Base-by-base conservation (phyloP, 2,888 invertebrate species). In the Nomada ferruginata region DNA sequence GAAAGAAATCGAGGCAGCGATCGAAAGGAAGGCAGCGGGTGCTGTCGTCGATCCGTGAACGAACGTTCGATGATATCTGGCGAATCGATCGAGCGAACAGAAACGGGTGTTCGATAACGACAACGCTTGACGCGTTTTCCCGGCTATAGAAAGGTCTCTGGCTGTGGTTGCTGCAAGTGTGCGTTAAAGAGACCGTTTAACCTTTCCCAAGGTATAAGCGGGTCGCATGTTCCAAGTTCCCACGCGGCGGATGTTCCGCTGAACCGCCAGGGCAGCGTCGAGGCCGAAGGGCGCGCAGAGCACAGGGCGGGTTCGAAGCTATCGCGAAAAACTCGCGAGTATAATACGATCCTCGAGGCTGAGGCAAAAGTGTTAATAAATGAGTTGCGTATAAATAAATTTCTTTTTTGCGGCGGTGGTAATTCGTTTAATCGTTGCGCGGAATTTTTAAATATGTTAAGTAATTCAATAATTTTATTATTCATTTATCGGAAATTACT, bases 141-240 rank as follows among this genome's bases (percentile, higher is more conserved):
- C 85, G 79, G 50, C 78, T 86, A 83, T 85, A 84, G 89, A 89
- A 89, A 89, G 85, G 89, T 87, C 89, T 87, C 83, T 77, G 81
- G 80, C 77, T 76, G 55, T 53, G 70, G 81, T 72, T 84, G 76
- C 79, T 75, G 83, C 84, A 83, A 82, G 85, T 88, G 90, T 85
- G 90, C 90, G 90, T 90, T 90, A 90, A 90, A 90, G 87, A 90
- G 89, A 87, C 89, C 90, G 90, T 90, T 90, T 90, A 90, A 90
- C 90, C 90, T 90, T 90, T 90, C 87, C 85, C 86, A 80, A 73
- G 82, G 79, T 81, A 85, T 85, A 89, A 86, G 82, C 88, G 84
- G 89, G 89, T 90, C 88, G 88, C 90, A 88, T 87, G 87, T 87
- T 87, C 85, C 82, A 73, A 55, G 89, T 90, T 90, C 91, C 90